Evolutionary conservation across 2,888 invertebrate species (phyloP), one percentile per base, ranked within the genome.

Genomic region (Phortica magna): DNA sequence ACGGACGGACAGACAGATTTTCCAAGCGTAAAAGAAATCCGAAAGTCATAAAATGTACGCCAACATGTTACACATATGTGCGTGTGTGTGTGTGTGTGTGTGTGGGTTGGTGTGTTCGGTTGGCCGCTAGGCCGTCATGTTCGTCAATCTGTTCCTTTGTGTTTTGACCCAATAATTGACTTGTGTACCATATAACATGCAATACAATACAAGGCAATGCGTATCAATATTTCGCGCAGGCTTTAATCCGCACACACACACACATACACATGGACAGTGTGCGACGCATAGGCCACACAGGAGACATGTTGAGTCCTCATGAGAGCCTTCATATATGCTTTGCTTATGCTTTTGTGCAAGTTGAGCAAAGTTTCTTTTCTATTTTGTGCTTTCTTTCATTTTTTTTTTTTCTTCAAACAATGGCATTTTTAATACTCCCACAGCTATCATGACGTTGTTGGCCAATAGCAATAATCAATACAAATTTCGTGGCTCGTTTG

Each of bases 381-480:
- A 31, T 31, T 31, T 4, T 31, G 2, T 3, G 31, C 3, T 2
- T 31, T 31, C 31, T 31, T 31, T 31, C 75, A 77, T 76, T 76
- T 78, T 75, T 70, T 78, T 79, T 78, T n/a, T n/a, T n/a, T n/a
- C n/a, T n/a, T n/a, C n/a, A n/a, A 78, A 83, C 80, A 83, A 80
- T 85, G 87, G 85, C 85, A 87, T 84, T 85, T 85, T 87, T 87
- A 85, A 85, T 85, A 86, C 87, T 86, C 85, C 85, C 85, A 83
- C 77, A 85, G 85, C 85, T 83, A 87, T 85, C 87, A 87, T 83
- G 87, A 71, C 53, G 12, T 83, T 87, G 12, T 83, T 87, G 84
- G 86, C 83, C 85, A 87, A 85, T 85, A 84, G 84, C 87, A 88
- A 87, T 88, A 87, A 87, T 87, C 87, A 85, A 87, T 87, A 87